Evolutionary conservation across 1,140 invertebrate genomes (phyloP).

Genomic region (Lepidurus apus): DNA sequence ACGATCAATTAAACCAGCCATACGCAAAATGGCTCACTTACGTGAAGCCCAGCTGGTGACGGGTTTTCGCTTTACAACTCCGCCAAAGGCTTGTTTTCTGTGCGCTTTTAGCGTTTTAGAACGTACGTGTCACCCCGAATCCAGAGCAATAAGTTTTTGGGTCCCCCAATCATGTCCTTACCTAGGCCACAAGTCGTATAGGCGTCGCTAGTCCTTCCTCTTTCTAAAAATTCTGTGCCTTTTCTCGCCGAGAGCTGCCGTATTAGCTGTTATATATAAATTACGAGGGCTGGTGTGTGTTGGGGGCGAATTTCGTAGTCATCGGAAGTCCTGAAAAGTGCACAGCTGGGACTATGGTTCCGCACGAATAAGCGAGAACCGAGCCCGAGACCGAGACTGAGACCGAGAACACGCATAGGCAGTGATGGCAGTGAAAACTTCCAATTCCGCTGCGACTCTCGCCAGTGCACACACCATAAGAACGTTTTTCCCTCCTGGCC

Average conservation of each 20-base stretch:
- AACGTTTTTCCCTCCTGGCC: neutral
- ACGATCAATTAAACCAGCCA: too few relatives aligned
- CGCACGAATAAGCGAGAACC: neutral
- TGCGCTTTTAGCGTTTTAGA: too few relatives aligned
- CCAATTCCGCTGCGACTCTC: neutral
- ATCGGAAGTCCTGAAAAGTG: conserved; percentile 1
- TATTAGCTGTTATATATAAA: neutral
- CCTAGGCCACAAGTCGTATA: neutral
- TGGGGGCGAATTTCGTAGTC: neutral
- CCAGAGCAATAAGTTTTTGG: too few relatives aligned
- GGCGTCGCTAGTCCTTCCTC: neutral
- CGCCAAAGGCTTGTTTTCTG: too few relatives aligned
- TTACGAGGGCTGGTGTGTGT: neutral
- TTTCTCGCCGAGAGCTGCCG: neutral
- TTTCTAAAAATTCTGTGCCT: neutral
- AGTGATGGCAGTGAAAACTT: neutral
- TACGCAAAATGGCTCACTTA: too few relatives aligned
- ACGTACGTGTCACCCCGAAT: too few relatives aligned
- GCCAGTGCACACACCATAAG: neutral
- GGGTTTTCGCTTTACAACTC: too few relatives aligned
- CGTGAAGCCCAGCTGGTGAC: too few relatives aligned
- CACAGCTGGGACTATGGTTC: conserved; percentile 1
- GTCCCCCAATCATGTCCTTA: neutral
- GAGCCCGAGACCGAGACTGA: neutral
- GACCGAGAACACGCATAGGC: neutral